These are phyloP conservation scores for western clawed frog (Xenopus tropicalis) DNA, from an alignment of 2,113 vertebrate genomes.

Conservation along the genomic window DNA sequence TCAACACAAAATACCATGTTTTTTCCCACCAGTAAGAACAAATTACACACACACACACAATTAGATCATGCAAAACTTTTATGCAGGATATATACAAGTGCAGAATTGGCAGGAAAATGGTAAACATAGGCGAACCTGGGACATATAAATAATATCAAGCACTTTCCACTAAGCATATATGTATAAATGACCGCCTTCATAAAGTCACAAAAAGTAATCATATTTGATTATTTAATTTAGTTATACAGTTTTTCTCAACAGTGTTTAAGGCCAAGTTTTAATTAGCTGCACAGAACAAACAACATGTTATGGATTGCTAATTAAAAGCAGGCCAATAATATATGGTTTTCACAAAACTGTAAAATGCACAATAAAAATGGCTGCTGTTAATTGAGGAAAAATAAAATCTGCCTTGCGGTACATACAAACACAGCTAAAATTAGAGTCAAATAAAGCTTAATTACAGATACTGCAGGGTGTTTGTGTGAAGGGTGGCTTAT, in stretches of 20 bases:
- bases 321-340: neutral
- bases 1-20: too few species aligned
- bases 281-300: neutral
- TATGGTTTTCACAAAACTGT: neutral
- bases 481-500: too few species aligned
- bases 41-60: too few species aligned
- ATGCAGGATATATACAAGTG: too few species aligned
- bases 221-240: slow-evolving; percentile 4
- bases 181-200: slow-evolving; percentile 3
- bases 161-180: neutral
- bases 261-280: neutral
- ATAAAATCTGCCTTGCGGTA: too few species aligned
- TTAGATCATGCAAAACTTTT: too few species aligned
- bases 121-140: slow-evolving; percentile 2
- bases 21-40: too few species aligned
- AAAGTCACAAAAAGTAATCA: slow-evolving; percentile 15
- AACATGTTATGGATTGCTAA: neutral
- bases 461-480: too few species aligned
- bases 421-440: too few species aligned
- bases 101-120: neutral
- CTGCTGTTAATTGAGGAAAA: too few species aligned
- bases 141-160: slow-evolving; percentile 1
- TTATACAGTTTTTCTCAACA: slow-evolving; percentile 5
- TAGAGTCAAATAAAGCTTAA: too few species aligned
- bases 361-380: too few species aligned